Evolutionary conservation across 23 tunicate species (phyloP), one percentile per base, ranked within the genome.

Genomic region (Diplosoma virens): DNA sequence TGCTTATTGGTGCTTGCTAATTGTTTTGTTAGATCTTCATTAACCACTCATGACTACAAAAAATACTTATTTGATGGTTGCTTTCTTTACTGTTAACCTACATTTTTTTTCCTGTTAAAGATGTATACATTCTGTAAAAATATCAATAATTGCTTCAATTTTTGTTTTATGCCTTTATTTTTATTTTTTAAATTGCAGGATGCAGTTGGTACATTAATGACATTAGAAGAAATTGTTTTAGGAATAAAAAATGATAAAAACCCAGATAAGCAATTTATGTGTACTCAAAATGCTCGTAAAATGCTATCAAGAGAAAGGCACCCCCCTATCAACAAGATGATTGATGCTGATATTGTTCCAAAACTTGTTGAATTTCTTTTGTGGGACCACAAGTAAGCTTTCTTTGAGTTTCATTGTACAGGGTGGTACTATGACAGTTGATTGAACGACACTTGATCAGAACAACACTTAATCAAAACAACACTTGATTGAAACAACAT

Each of bases 321-420:
- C 47, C 99, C 99, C 6, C 99, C 99, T 17, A 95, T 95, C 16
- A 66, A 76, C 71, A 78, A 77, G 33, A 81, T 95, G 86, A 86
- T 89, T 35, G 88, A 85, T 32, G 82, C 93, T 32, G 68, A 82
- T 37, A 89, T 89, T 36, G 82, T 95, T 16, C 73, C 79, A 14
- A 82, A 84, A 59, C 79, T 95, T 35, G 99, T 95, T 18, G 74
- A 94, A 35, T 95, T 95, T 71, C 80, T 95, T 26, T 23, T 27
- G 22, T 76, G 96, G 88, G 86, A 89, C 16, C 72, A 89, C 58
- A 84, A 87, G 87, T 82, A 65, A 30, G 79, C 48, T 37, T n/a
- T n/a, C n/a, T n/a, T n/a, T n/a, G n/a, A n/a, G n/a, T n/a, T n/a
- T n/a, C n/a, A n/a, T n/a, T n/a, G n/a, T n/a, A n/a, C n/a, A n/a